These are phyloP conservation scores for Dolichomitus sp. DNA, from an alignment of 2,888 invertebrate genomes.

Conservation along the genomic window DNA sequence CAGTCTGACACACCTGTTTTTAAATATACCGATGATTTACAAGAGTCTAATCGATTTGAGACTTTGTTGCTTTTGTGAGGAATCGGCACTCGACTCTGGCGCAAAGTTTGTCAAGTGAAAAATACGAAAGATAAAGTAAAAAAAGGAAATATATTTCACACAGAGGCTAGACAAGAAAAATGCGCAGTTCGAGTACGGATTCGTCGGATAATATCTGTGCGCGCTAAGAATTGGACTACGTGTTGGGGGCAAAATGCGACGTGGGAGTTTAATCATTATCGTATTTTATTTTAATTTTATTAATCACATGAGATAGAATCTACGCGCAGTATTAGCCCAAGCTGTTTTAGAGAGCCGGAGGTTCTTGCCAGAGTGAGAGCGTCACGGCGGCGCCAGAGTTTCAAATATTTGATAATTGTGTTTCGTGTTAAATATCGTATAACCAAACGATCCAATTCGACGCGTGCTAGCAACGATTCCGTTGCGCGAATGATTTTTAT, in stretches of 20 bases:
- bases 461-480: constrained; percentile 44
- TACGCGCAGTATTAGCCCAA: constrained; percentile 45
- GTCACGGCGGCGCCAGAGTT: neutral
- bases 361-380: constrained; percentile 56
- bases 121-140: neutral
- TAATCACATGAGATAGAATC: constrained; percentile 20
- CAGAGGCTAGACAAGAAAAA: constrained; percentile 27
- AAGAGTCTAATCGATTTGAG: constrained; percentile 17
- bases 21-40: constrained; percentile 23
- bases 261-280: constrained; percentile 28
- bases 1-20: constrained; percentile 3
- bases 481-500: constrained; percentile 49
- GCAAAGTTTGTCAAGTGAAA: constrained; percentile 7
- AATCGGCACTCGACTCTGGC: constrained; percentile 40
- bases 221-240: constrained; percentile 22
- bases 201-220: constrained; percentile 9
- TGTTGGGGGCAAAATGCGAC: neutral
- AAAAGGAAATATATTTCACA: constrained; percentile 2
- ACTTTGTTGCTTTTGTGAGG: constrained; percentile 18
- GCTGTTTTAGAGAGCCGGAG: constrained; percentile 17
- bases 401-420: constrained; percentile 34
- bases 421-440: constrained; percentile 24
- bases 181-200: constrained; percentile 37
- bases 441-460: constrained; percentile 44
- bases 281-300: constrained; percentile 10